Evolutionary conservation across 2,797 vertebrate genomes (phyloP), one percentile per base, ranked within the genome.

Genomic region (Philypnodon macrostomus): DNA sequence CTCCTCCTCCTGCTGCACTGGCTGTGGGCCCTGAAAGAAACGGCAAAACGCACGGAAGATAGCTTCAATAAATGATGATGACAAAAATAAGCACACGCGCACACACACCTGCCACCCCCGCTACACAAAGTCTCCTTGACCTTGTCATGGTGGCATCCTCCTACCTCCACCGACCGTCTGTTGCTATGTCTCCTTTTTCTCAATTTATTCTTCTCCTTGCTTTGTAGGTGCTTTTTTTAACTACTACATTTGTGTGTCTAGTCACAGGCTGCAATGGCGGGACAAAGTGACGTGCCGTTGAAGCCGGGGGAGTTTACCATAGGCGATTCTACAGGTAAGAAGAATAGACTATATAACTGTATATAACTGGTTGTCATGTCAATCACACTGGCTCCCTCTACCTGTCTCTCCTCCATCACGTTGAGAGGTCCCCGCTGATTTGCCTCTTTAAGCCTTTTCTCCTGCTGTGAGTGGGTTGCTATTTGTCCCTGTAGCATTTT

Each of bases 201-300:
- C 56, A 62, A 54, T 62, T 67, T 35, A 44, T 55, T 70, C 41
- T 61, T 60, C 40, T 37, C 9, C 30, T 21, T 41, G 12, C 17
- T 36, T 3, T 24, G 38, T 4, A 55, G 36, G 17, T 24, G 48
- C 56, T 58, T 46, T 12, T 58, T 44, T 13, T 69, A 44, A 21
- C 53, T 32, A 4, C 19, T 30, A 24, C 39, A 15, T 62, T 2
- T 51, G 11, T 35, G 33, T 58, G 41, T 73, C 38, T 78, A 98
- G 95, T 96, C 96, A 1, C 88, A 93, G 69, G 87, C n/a, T n/a
- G n/a, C n/a, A n/a, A n/a, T n/a, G n/a, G n/a, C 91, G 0, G 91
- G 90, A 70, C 91, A 89, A 27, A 87, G 56, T 0, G 93, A 97
- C 2, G 8, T 94, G 35, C 87, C 91, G 53, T 75, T 98, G 54